Evolutionary conservation across 2,113 vertebrate species (phyloP).

Genomic region (Poecilia latipinna): DNA sequence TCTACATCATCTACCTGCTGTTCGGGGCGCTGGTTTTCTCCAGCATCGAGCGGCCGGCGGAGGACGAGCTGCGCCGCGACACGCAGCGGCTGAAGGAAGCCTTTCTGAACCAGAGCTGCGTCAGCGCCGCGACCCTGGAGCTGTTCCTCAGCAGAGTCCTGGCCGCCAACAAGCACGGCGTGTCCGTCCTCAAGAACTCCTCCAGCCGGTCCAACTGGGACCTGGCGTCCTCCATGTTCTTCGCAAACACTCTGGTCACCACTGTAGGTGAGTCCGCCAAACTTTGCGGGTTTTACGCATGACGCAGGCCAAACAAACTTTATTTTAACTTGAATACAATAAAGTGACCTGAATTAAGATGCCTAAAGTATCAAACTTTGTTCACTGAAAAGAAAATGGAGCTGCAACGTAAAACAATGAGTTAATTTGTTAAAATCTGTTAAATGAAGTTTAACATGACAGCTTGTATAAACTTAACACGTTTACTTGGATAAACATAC

Average conservation of each 20-base stretch:
- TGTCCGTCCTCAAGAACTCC: constrained; percentile 78
- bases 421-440: too few relatives aligned
- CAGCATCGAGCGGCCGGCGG: constrained; percentile 85
- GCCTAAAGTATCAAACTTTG: too few relatives aligned
- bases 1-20: constrained; percentile 83
- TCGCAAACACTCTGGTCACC: constrained; percentile 90
- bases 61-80: constrained; percentile 80
- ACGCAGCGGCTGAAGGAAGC: constrained; percentile 76
- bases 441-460: too few relatives aligned
- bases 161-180: constrained; percentile 84
- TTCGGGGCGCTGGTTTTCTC: constrained; percentile 88
- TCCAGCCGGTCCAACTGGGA: constrained; percentile 81
- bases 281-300: constrained; percentile 21
- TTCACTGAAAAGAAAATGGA: too few relatives aligned
- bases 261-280: constrained; percentile 85
- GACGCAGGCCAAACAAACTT: not conserved
- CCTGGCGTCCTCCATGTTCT: constrained; percentile 88
- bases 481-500: too few relatives aligned
- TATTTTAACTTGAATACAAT: too few relatives aligned
- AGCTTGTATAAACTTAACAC: too few relatives aligned
- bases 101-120: constrained; percentile 84
- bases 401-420: too few relatives aligned
- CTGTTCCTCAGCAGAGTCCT: constrained; percentile 80
- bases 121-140: constrained; percentile 81
- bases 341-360: too few relatives aligned